A percentile compares a stretch with the other conserved stretches of the same genome.
phyloP scores from a whole-genome alignment of 2,888 invertebrate genomes.

The Eurois occulta region DNA sequence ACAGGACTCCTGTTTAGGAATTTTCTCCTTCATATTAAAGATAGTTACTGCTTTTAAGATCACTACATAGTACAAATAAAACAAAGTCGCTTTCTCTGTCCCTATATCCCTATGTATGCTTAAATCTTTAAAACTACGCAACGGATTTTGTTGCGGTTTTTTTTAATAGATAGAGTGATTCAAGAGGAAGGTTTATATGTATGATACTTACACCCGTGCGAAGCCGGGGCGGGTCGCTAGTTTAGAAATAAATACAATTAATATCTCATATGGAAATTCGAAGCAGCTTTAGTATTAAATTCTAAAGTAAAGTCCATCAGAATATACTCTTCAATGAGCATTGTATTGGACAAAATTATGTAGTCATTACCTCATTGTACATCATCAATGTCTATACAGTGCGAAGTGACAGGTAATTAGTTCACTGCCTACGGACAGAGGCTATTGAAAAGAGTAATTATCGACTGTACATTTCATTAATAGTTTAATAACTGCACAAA shows the following conservation, averaged over 20 bases:
- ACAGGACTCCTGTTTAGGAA: not conserved
- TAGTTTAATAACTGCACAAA: not conserved
- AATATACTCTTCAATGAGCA: not conserved
- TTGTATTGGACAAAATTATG: constrained; percentile 9
- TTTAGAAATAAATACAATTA: too few species aligned
- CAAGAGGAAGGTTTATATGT: too few species aligned
- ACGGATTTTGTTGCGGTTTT: too few species aligned
- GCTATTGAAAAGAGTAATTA: constrained; percentile 46
- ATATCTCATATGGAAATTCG: too few species aligned
- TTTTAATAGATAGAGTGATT: too few species aligned
- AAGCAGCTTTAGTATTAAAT: not conserved
- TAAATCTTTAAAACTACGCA: too few species aligned
- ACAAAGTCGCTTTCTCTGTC: too few species aligned
- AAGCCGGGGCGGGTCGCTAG: too few species aligned
- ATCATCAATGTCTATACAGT: constrained; percentile 11
- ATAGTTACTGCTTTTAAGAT: too few species aligned
- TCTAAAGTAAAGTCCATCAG: not conserved
- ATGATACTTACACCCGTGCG: too few species aligned
- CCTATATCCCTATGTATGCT: too few species aligned
- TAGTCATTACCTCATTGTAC: constrained; percentile 20
- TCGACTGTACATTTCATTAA: constrained; percentile 3
- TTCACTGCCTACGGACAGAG: constrained; percentile 18
- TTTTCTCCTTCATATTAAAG: not conserved
- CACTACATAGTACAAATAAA: too few species aligned
- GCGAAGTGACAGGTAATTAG: constrained; percentile 35